These are phyloP conservation scores for Myiozetetes cayanensis DNA, from an alignment of 2,113 vertebrate species.

Conservation along the genomic window DNA sequence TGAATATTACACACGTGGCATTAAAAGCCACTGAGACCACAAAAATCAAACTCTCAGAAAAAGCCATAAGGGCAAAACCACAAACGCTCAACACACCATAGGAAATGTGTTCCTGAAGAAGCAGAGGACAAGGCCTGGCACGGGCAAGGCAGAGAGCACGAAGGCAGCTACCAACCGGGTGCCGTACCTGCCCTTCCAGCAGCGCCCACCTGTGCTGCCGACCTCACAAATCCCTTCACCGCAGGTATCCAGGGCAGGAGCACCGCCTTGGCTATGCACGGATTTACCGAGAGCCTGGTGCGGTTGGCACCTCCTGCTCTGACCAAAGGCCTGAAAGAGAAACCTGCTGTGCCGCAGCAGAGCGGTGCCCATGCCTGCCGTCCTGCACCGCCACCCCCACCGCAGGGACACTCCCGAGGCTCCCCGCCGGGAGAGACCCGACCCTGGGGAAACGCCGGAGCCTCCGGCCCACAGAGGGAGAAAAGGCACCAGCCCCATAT, in stretches of 20 bases:
- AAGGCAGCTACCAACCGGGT: not conserved
- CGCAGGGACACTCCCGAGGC: not conserved
- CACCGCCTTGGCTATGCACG: accelerated
- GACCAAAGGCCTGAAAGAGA: not conserved
- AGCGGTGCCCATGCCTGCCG: not conserved
- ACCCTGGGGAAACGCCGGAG: no score
- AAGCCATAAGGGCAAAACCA: not conserved
- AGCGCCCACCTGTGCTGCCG: accelerated
- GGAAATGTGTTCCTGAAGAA: not conserved
- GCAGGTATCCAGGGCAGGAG: accelerated
- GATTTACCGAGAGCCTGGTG: not conserved
- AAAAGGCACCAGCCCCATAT: not conserved
- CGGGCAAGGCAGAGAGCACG: accelerated
- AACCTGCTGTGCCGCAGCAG: not conserved
- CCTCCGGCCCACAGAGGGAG: not conserved
- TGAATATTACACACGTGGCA: not conserved
- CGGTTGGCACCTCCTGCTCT: not conserved
- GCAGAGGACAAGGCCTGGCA: not conserved
- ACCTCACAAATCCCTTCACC: accelerated
- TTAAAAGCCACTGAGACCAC: accelerated
- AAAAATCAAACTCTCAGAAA: not conserved
- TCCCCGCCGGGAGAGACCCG: not conserved
- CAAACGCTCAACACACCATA: accelerated
- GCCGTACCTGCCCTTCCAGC: not conserved
- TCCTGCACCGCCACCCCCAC: not conserved